Evolutionary conservation across 2,113 vertebrate species (phyloP).

Genomic region (Sapayoa aenigma): DNA sequence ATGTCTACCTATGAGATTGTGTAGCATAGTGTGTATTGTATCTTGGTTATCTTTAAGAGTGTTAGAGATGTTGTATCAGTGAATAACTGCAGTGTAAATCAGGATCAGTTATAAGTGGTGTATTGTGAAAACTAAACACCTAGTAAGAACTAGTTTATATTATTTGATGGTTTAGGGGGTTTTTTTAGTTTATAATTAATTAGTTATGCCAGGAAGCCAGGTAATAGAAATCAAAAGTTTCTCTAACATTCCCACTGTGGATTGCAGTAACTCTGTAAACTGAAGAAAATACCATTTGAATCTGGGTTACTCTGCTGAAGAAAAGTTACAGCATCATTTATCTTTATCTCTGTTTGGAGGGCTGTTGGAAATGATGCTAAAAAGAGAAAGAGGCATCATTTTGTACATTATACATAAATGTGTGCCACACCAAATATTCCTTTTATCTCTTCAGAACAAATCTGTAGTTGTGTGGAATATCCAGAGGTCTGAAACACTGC

Average conservation of each 20-base stretch:
- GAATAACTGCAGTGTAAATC: not conserved
- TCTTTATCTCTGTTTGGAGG: slow-evolving; percentile 27
- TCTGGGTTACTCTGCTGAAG: slow-evolving; percentile 13
- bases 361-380: slow-evolving; percentile 11
- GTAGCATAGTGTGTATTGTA: not conserved
- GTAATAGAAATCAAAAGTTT: slow-evolving; percentile 27
- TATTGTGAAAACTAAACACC: not conserved
- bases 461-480: not conserved
- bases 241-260: not conserved
- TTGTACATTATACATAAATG: not conserved
- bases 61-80: not conserved
- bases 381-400: not conserved
- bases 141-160: not conserved
- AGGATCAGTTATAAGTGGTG: not conserved
- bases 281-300: not conserved
- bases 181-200: not conserved
- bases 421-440: not conserved
- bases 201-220: slow-evolving; percentile 2
- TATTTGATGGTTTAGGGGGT: not conserved
- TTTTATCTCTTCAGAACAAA: slow-evolving; percentile 14
- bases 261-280: not conserved
- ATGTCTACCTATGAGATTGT: not conserved
- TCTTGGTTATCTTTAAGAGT: not conserved
- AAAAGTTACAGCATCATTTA: slow-evolving; percentile 3
- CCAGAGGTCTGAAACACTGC: not conserved